Conservation (phyloP, 2,888 invertebrate species). For the Platycheirus albimanus region DNA sequence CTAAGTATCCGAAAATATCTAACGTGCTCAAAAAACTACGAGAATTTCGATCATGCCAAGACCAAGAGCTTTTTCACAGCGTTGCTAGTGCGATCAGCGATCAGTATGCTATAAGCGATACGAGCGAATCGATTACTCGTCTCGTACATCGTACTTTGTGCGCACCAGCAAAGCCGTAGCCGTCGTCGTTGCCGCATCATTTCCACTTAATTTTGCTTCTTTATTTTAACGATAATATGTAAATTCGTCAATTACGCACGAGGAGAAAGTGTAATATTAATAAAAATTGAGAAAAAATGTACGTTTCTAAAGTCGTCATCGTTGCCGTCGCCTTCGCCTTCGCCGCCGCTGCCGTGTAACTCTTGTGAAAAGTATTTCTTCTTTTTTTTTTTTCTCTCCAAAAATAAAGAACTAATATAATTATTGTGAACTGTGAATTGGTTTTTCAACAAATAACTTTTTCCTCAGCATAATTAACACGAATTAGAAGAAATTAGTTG, state of each 20-base stretch:
- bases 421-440: neutral
- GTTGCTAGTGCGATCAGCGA: constrained; percentile 28
- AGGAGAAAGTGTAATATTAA: constrained; percentile 22
- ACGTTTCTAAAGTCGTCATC: constrained; percentile 15
- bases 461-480: constrained; percentile 44
- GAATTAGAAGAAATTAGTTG: constrained; percentile 32
- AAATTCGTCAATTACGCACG: constrained; percentile 28
- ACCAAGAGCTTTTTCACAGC: constrained; percentile 63
- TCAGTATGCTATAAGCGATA: constrained; percentile 71
- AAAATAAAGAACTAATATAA: constrained; percentile 15
- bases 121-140: constrained; percentile 72
- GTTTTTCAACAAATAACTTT: constrained; percentile 24
- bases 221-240: constrained; percentile 39
- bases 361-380: constrained; percentile 23
- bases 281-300: constrained; percentile 46
- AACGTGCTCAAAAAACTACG: constrained; percentile 43
- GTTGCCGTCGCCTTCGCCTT: no score
- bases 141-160: no score
- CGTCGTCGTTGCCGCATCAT: constrained; percentile 65
- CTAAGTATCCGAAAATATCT: constrained; percentile 72
- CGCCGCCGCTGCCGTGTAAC: no score
- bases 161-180: constrained; percentile 70
- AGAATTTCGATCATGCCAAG: constrained; percentile 39
- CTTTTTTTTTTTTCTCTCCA: constrained; percentile 18
- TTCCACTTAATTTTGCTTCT: constrained; percentile 39